phyloP scores from a whole-genome alignment of 2,888 invertebrate genomes.

The Aquatica leii region DNA sequence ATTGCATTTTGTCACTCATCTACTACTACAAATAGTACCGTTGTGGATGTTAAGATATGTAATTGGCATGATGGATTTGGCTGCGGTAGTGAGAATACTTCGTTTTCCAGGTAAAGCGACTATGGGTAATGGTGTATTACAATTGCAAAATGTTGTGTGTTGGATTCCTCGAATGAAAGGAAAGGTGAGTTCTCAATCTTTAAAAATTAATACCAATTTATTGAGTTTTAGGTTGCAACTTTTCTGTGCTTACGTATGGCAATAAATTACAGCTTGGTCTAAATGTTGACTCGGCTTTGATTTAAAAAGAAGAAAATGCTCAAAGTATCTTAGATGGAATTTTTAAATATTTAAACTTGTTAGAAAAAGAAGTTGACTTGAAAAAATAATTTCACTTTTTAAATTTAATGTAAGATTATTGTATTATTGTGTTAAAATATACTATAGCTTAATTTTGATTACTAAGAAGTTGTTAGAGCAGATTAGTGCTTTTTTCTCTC shows the following conservation, averaged over 20 bases:
- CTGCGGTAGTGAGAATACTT: background rate
- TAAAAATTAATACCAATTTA: background rate
- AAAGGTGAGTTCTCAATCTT: background rate
- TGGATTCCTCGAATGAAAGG: background rate
- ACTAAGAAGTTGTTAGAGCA: too few relatives aligned
- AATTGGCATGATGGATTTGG: background rate
- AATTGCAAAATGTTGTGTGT: background rate
- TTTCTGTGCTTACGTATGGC: background rate
- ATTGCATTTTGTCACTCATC: background rate
- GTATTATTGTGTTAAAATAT: too few relatives aligned
- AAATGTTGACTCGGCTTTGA: background rate
- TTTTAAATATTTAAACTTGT: background rate
- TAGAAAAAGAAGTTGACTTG: background rate
- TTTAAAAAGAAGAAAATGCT: background rate
- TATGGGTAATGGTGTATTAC: background rate
- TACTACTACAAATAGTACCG: background rate
- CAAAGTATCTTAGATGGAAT: background rate
- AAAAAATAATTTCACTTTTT: too few relatives aligned
- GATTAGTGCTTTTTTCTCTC: too few relatives aligned
- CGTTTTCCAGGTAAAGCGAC: background rate
- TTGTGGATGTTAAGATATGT: background rate
- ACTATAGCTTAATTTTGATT: too few relatives aligned
- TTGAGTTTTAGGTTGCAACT: background rate
- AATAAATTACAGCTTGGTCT: background rate
- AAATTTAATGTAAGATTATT: too few relatives aligned